Evolutionary conservation across 2,113 vertebrate genomes (phyloP).

Genomic region (Callopanchax toddi): DNA sequence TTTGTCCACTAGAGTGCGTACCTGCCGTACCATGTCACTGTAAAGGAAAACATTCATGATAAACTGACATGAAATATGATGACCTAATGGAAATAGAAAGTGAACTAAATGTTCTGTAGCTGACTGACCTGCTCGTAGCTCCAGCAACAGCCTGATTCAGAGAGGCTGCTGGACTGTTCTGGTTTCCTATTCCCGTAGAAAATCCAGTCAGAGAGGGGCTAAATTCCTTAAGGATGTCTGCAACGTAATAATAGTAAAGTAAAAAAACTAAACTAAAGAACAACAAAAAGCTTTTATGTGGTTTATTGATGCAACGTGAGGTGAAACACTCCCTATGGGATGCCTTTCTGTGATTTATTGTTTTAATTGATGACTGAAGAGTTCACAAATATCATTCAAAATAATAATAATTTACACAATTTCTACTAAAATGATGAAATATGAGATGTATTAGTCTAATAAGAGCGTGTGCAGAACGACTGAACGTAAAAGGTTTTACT

Average conservation of each 20-base stretch:
- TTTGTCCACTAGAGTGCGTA: slow-evolving; percentile 77
- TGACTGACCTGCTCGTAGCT: slow-evolving; percentile 79
- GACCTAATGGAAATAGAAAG: neutral
- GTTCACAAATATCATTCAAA: too few relatives aligned
- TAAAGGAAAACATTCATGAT: neutral
- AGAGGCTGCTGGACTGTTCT: slow-evolving; percentile 66
- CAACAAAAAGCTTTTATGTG: neutral
- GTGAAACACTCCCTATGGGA: too few relatives aligned
- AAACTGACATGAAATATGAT: too few relatives aligned
- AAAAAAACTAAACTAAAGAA: neutral
- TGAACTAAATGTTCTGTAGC: neutral
- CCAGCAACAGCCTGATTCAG: slow-evolving; percentile 90
- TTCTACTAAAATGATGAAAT: too few relatives aligned
- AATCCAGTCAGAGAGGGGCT: slow-evolving; percentile 80
- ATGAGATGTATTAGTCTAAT: too few relatives aligned
- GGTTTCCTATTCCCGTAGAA: slow-evolving; percentile 72
- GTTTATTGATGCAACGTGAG: too few relatives aligned
- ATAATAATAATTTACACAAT: too few relatives aligned
- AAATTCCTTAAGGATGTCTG: slow-evolving; percentile 90
- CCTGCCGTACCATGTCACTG: slow-evolving; percentile 86
- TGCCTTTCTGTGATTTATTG: too few relatives aligned
- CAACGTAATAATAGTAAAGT: slow-evolving; percentile 27
- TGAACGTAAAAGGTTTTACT: neutral
- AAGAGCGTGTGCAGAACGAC: too few relatives aligned
- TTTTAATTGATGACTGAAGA: too few relatives aligned